Conservation (phyloP, 2,113 vertebrate species). For the Amazona vittata region DNA sequence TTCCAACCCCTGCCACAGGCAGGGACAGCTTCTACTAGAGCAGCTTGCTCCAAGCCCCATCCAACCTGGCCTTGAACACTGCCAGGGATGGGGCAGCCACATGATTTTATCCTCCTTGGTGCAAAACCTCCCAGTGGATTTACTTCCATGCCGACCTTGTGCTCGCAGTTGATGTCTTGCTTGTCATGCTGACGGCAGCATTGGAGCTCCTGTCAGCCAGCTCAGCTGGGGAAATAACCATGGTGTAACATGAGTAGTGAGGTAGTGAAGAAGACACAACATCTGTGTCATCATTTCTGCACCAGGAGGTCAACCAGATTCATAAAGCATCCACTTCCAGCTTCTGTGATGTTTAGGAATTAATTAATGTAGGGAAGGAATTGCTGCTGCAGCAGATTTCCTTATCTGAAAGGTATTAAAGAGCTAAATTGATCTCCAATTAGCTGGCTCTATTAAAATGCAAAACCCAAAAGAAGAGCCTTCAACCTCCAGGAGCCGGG, state of each 20-base stretch:
- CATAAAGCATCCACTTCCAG: slow-evolving; percentile 62
- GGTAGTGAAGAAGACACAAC: slow-evolving; percentile 32
- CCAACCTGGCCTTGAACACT: not conserved
- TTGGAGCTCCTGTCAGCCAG: not conserved
- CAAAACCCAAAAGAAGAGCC: not conserved
- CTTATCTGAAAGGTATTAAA: slow-evolving; percentile 68
- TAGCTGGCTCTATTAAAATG: not conserved
- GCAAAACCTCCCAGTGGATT: not conserved
- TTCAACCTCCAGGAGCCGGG: not conserved
- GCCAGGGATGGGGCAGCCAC: not conserved
- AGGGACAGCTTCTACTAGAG: not conserved
- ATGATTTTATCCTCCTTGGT: not conserved
- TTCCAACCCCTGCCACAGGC: not conserved
- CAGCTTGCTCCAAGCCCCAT: not conserved
- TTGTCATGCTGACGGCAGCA: not conserved
- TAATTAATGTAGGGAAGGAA: slow-evolving; percentile 71
- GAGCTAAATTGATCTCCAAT: slow-evolving; percentile 69
- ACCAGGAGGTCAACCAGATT: slow-evolving; percentile 73
- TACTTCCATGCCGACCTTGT: accelerated
- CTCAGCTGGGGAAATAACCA: not conserved
- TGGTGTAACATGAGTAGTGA: slow-evolving; percentile 59
- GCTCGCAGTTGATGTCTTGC: not conserved
- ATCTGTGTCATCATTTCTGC: slow-evolving; percentile 75
- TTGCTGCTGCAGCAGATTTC: slow-evolving; percentile 70
- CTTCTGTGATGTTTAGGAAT: slow-evolving; percentile 74